Conservation (phyloP, 2,113 vertebrate genomes). For the Hippocampus zosterae region DNA sequence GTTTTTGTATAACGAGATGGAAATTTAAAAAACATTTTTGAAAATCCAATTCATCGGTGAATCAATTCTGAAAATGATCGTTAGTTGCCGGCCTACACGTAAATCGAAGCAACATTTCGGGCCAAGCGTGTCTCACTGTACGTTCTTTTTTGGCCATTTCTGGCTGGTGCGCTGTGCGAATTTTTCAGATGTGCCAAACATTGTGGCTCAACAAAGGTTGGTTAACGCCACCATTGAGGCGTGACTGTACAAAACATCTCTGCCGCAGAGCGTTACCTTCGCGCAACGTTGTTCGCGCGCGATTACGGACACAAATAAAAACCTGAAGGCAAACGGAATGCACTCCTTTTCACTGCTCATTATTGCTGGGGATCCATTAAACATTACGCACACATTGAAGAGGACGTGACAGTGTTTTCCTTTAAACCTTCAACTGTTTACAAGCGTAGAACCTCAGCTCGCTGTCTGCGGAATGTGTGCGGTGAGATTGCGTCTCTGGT, state of each 20-base stretch:
- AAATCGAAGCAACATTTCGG: not conserved
- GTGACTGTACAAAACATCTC: too few relatives aligned
- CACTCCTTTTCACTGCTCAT: constrained; percentile 13
- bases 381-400: constrained; percentile 3
- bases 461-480: constrained; percentile 35
- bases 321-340: not conserved
- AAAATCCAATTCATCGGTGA: too few relatives aligned
- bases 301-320: not conserved
- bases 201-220: not conserved
- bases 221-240: not conserved
- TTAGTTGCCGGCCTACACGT: not conserved
- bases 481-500: constrained; percentile 33
- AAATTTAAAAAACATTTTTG: too few relatives aligned
- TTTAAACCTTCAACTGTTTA: not conserved
- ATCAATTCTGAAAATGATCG: too few relatives aligned
- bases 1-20: too few relatives aligned
- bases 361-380: constrained; percentile 21
- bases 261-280: too few relatives aligned
- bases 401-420: not conserved
- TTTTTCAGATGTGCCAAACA: too few relatives aligned
- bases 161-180: not conserved
- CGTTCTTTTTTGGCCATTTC: not conserved
- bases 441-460: not conserved
- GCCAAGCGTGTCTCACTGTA: not conserved
- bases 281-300: not conserved